A percentile compares a stretch with the other conserved stretches of the same genome.
Conservation (phyloP, 2,113 vertebrate genomes). For the Chiloscyllium plagiosum region DNA sequence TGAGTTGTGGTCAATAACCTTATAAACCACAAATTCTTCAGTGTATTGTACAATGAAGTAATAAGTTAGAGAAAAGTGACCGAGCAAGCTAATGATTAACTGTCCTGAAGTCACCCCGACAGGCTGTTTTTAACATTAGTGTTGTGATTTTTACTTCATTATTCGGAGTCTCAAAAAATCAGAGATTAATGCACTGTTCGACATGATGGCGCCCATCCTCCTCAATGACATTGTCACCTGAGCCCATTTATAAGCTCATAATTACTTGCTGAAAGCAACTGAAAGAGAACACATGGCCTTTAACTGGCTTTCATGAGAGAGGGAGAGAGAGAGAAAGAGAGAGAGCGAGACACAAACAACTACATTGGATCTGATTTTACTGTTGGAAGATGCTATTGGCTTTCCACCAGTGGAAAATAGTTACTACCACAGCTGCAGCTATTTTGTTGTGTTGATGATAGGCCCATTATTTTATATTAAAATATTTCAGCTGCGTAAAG, state of each 20-base stretch:
- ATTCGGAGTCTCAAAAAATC: not conserved
- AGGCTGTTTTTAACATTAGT: not conserved
- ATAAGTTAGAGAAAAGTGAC: not conserved
- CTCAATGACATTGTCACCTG: not conserved
- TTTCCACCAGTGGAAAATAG: not conserved
- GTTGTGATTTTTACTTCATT: not conserved
- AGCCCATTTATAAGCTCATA: not conserved
- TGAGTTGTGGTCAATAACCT: not conserved
- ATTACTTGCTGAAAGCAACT: slow-evolving; percentile 17
- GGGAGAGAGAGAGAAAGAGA: not conserved
- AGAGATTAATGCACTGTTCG: not conserved
- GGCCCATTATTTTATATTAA: slow-evolving; percentile 7
- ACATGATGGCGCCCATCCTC: not conserved
- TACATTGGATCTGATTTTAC: not conserved
- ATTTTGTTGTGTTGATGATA: not conserved
- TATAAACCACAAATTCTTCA: not conserved
- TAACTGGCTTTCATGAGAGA: slow-evolving; percentile 2
- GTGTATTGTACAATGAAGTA: not conserved
- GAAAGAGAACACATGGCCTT: slow-evolving; percentile 1
- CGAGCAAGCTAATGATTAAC: not conserved
- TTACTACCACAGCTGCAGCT: not conserved
- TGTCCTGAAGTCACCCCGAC: not conserved
- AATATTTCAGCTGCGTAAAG: not conserved
- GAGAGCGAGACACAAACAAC: not conserved
- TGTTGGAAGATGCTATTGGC: slow-evolving; percentile 20